Conservation (phyloP, 2,797 vertebrate species). For the Urophycis tenuis region DNA sequence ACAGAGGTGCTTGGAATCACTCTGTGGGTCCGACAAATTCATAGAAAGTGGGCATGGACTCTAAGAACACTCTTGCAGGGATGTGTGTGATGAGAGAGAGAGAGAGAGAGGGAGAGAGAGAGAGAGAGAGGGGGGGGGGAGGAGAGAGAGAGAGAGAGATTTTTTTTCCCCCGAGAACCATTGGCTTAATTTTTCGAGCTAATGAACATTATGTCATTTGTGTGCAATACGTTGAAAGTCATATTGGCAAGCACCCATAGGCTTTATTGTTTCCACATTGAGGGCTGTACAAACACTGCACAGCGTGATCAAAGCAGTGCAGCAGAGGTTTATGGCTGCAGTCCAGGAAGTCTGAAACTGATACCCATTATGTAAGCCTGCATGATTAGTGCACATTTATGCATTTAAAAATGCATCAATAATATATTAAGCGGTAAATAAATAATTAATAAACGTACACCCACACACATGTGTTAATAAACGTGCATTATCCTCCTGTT, state of each 20-base stretch:
- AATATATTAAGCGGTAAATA: background rate
- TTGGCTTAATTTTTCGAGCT: background rate
- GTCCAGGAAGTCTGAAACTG: background rate
- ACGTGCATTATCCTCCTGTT: background rate
- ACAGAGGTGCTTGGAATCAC: background rate
- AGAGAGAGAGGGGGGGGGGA: too few relatives aligned
- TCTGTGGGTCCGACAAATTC: background rate
- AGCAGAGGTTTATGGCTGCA: background rate
- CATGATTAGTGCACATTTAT: background rate
- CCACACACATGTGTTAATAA: background rate
- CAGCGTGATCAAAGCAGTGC: background rate
- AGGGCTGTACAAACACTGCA: background rate
- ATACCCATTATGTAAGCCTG: background rate
- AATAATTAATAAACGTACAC: background rate
- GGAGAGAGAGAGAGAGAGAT: background rate
- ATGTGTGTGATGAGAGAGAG: background rate
- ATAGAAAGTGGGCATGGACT: background rate
- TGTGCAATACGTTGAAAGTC: background rate
- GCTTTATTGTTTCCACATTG: background rate
- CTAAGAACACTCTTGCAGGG: background rate
- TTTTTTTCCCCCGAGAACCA: background rate
- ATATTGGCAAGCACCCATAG: background rate
- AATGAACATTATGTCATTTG: background rate
- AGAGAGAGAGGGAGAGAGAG: too few relatives aligned
- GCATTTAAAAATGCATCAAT: background rate